Evolutionary conservation across 1,140 invertebrate genomes (phyloP).

Genomic region (Bilobella aurantiaca): DNA sequence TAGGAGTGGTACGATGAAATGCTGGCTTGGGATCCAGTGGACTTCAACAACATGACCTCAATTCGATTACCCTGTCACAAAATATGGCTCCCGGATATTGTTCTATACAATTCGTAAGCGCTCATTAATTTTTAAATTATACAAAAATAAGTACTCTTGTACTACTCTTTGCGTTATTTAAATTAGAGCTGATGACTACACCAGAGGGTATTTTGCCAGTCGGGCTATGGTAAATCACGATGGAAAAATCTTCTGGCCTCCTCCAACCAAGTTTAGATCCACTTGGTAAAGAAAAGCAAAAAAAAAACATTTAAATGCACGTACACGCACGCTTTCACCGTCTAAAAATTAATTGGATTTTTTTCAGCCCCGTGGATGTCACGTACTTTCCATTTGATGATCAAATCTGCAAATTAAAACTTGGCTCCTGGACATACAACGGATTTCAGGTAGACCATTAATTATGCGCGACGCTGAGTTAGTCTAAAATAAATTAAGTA

Average conservation of each 20-base stretch:
- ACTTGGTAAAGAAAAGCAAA: conserved; percentile 7
- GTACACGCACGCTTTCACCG: background rate
- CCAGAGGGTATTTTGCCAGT: conserved; percentile 46
- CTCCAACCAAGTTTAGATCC: conserved; percentile 46
- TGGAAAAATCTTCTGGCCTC: conserved; percentile 50
- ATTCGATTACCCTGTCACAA: conserved; percentile 47
- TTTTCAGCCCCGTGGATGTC: conserved; percentile 43
- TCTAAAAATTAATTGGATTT: background rate
- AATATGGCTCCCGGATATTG: conserved; percentile 51
- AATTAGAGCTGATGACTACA: conserved; percentile 47
- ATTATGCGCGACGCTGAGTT: conserved; percentile 33
- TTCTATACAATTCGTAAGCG: conserved; percentile 49
- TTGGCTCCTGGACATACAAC: conserved; percentile 54
- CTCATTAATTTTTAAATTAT: conserved; percentile 5
- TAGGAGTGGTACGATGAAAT: conserved; percentile 50
- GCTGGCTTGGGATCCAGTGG: conserved; percentile 45
- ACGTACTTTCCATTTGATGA: conserved; percentile 53
- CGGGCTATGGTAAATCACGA: conserved; percentile 45
- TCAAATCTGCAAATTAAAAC: conserved; percentile 46
- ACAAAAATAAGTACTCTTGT: too few species aligned
- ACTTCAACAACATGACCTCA: conserved; percentile 44
- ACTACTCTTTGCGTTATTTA: conserved; percentile 5
- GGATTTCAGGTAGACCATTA: conserved; percentile 43
- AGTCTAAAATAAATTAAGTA: too few species aligned
- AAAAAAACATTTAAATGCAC: background rate